Evolutionary conservation across 2,888 invertebrate species (phyloP).

Genomic region (Argyresthia goedartella): DNA sequence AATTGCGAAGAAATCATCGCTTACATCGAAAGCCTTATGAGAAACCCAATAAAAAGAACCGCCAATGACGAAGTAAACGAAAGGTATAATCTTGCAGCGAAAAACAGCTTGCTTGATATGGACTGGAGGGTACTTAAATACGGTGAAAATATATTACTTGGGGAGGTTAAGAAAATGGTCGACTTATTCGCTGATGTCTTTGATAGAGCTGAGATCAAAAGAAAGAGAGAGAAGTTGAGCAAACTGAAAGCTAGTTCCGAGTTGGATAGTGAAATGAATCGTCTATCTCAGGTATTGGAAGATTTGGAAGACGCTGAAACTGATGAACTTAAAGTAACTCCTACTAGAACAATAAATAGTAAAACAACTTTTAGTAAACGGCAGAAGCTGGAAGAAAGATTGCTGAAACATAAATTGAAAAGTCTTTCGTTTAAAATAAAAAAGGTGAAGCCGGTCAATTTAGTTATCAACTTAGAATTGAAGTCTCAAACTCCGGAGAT

Average conservation of each 20-base stretch:
- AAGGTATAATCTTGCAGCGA: slow-evolving; percentile 48
- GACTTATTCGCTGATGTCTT: slow-evolving; percentile 39
- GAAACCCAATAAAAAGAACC: slow-evolving; percentile 23
- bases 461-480: slow-evolving; percentile 31
- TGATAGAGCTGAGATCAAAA: slow-evolving; percentile 34
- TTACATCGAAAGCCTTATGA: slow-evolving; percentile 48
- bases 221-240: slow-evolving; percentile 31
- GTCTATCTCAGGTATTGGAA: slow-evolving; percentile 54
- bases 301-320: slow-evolving; percentile 41
- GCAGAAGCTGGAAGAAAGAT: slow-evolving; percentile 18
- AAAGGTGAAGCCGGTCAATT: slow-evolving; percentile 44
- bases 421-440: slow-evolving; percentile 51
- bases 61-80: slow-evolving; percentile 41
- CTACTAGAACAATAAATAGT: slow-evolving; percentile 20
- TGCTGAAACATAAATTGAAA: slow-evolving; percentile 24
- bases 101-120: slow-evolving; percentile 54
- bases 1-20: slow-evolving; percentile 55
- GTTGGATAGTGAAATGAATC: slow-evolving; percentile 57
- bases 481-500: slow-evolving; percentile 6
- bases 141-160: slow-evolving; percentile 58
- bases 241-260: slow-evolving; percentile 41
- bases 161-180: slow-evolving; percentile 51
- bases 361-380: slow-evolving; percentile 23
- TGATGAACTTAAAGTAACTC: slow-evolving; percentile 21
- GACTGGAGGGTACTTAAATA: slow-evolving; percentile 62